These are phyloP conservation scores for Acanthurus lineatus DNA, from an alignment of 2,797 vertebrate species.

Conservation along the genomic window DNA sequence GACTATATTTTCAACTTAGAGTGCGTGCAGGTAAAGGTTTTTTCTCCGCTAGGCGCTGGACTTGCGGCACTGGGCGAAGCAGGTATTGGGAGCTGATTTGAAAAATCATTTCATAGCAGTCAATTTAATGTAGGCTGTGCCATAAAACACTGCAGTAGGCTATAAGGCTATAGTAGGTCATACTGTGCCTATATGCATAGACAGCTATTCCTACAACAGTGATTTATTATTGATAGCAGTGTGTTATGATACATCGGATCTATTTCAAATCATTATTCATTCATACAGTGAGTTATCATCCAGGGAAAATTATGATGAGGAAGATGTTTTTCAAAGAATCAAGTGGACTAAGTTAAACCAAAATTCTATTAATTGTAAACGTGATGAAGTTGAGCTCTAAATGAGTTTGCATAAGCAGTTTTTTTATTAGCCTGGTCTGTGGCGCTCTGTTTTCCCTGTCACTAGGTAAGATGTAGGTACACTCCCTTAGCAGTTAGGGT, in stretches of 20 bases:
- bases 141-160: slow-evolving; percentile 71
- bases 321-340: slow-evolving; percentile 33
- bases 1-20: slow-evolving; percentile 69
- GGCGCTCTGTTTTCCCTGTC: slow-evolving; percentile 71
- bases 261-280: slow-evolving; percentile 76
- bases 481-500: slow-evolving; percentile 78
- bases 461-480: slow-evolving; percentile 81
- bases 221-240: slow-evolving; percentile 76
- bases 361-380: slow-evolving; percentile 43
- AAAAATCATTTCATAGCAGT: slow-evolving; percentile 70
- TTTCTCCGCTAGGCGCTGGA: slow-evolving; percentile 53
- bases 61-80: slow-evolving; percentile 77
- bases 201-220: slow-evolving; percentile 39
- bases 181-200: slow-evolving; percentile 56
- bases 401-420: slow-evolving; percentile 59
- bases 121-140: slow-evolving; percentile 68
- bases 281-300: slow-evolving; percentile 61
- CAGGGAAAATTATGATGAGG: slow-evolving; percentile 23
- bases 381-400: slow-evolving; percentile 50
- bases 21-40: slow-evolving; percentile 66
- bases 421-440: slow-evolving; percentile 39
- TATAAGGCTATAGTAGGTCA: slow-evolving; percentile 68
- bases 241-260: slow-evolving; percentile 71
- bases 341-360: slow-evolving; percentile 35
- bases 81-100: slow-evolving; percentile 64